Evolutionary conservation across 1,140 invertebrate genomes (phyloP).

Genomic region (Holotrichia oblita): DNA sequence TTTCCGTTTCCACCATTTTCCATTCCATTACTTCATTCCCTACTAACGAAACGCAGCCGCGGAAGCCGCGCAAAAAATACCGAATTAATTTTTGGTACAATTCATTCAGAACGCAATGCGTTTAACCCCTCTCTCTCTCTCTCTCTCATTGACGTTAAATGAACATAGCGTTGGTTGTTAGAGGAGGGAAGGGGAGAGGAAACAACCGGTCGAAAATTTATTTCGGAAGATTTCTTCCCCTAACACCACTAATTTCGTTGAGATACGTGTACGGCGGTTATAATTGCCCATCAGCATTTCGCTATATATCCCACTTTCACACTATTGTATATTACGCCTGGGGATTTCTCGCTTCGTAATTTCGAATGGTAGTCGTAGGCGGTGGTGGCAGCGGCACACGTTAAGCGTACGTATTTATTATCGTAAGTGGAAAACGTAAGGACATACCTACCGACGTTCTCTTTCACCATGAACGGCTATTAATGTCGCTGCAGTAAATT

Average conservation of each 20-base stretch:
- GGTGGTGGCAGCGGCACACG: too few species aligned
- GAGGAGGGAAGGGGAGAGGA: background rate
- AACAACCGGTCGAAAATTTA: slow-evolving; percentile 18
- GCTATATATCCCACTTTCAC: background rate
- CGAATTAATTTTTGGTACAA: background rate
- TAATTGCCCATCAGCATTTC: background rate
- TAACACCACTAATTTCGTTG: background rate
- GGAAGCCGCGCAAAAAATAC: background rate
- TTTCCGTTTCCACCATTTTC: background rate
- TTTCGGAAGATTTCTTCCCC: slow-evolving; percentile 5
- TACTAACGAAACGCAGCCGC: background rate
- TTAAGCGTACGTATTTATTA: background rate
- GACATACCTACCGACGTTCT: background rate
- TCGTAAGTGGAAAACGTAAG: background rate
- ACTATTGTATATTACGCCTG: background rate
- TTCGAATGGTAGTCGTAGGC: too few species aligned
- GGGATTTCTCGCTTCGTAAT: background rate
- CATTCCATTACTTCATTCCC: background rate
- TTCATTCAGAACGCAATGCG: background rate
- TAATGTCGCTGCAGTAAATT: background rate
- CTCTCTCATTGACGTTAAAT: background rate
- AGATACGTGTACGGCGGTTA: background rate
- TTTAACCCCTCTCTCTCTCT: background rate
- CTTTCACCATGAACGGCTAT: background rate
- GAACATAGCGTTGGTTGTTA: background rate